Percentiles rank a stretch among this genome's conserved stretches.
These are phyloP conservation scores for Botia kubotai DNA, from an alignment of 2,797 vertebrate species.

Conservation along the genomic window DNA sequence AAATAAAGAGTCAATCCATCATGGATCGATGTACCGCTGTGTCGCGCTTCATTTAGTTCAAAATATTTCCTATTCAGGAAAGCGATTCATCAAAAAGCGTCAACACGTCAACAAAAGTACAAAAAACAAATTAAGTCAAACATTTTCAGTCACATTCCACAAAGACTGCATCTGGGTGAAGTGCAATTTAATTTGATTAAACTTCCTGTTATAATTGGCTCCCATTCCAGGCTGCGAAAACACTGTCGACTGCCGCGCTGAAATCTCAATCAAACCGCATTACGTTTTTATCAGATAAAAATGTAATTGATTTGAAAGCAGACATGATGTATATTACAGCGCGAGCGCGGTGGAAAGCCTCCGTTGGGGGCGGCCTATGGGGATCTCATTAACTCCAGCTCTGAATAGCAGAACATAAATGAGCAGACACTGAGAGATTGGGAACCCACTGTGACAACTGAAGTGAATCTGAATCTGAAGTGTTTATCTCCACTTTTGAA, in stretches of 20 bases:
- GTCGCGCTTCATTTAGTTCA: slow-evolving; percentile 53
- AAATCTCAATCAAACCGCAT: slow-evolving; percentile 84
- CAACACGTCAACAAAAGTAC: slow-evolving; percentile 59
- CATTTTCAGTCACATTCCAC: slow-evolving; percentile 64
- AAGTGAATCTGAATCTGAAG: slow-evolving; percentile 60
- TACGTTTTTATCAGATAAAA: slow-evolving; percentile 83
- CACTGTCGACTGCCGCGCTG: slow-evolving; percentile 72
- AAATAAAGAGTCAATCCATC: slow-evolving; percentile 41
- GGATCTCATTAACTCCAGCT: slow-evolving; percentile 81
- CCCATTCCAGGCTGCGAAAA: slow-evolving; percentile 69
- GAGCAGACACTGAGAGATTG: slow-evolving; percentile 74
- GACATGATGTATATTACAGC: slow-evolving; percentile 83
- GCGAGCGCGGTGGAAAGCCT: slow-evolving; percentile 69
- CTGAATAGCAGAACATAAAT: slow-evolving; percentile 80
- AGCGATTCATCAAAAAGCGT: slow-evolving; percentile 76
- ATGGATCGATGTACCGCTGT: slow-evolving; percentile 36
- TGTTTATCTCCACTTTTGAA: slow-evolving; percentile 81
- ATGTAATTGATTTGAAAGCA: slow-evolving; percentile 85
- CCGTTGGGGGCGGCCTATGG: slow-evolving; percentile 64
- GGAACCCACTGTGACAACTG: slow-evolving; percentile 49
- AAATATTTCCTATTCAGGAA: slow-evolving; percentile 59
- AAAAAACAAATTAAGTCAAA: slow-evolving; percentile 56
- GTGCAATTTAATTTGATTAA: slow-evolving; percentile 77
- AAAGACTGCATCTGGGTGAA: slow-evolving; percentile 77
- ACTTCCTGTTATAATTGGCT: slow-evolving; percentile 80